These are phyloP conservation scores for Linnaemya tessellans DNA, from an alignment of 2,888 invertebrate species.

Conservation along the genomic window DNA sequence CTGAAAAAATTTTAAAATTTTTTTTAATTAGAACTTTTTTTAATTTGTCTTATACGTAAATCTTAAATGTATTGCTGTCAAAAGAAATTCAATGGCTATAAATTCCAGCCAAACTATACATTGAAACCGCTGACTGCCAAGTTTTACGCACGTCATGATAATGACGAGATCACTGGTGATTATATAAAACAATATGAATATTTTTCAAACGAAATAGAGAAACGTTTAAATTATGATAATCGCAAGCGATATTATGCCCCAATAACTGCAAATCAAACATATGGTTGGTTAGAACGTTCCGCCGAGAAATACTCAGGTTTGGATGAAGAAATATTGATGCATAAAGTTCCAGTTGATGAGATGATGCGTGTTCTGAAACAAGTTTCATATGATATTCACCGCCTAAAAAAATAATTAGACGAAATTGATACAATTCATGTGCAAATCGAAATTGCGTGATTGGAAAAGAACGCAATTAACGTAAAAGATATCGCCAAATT, in stretches of 20 bases:
- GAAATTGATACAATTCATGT: neutral
- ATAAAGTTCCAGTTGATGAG: slow-evolving; percentile 62
- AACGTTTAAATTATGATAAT: slow-evolving; percentile 53
- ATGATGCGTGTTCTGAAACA: slow-evolving; percentile 63
- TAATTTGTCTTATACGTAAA: too few species aligned
- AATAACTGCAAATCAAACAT: slow-evolving; percentile 73
- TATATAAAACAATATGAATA: slow-evolving; percentile 28
- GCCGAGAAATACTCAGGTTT: slow-evolving; percentile 54
- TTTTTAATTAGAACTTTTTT: too few species aligned
- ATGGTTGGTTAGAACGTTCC: slow-evolving; percentile 71
- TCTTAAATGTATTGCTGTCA: slow-evolving; percentile 65
- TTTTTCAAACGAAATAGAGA: slow-evolving; percentile 68
- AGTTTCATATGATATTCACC: slow-evolving; percentile 60
- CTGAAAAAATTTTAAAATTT: too few species aligned
- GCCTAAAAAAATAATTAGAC: slow-evolving; percentile 12
- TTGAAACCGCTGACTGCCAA: slow-evolving; percentile 65
- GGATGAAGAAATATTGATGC: slow-evolving; percentile 64
- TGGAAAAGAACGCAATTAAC: neutral
- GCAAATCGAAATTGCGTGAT: neutral
- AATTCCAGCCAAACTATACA: slow-evolving; percentile 69
- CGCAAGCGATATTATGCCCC: slow-evolving; percentile 64
- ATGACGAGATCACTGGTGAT: slow-evolving; percentile 15
- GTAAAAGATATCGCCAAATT: neutral
- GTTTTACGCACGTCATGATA: slow-evolving; percentile 73
- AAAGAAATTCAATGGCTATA: slow-evolving; percentile 17